These are phyloP conservation scores for Discoglossus pictus DNA, from an alignment of 2,797 vertebrate species.

Conservation along the genomic window DNA sequence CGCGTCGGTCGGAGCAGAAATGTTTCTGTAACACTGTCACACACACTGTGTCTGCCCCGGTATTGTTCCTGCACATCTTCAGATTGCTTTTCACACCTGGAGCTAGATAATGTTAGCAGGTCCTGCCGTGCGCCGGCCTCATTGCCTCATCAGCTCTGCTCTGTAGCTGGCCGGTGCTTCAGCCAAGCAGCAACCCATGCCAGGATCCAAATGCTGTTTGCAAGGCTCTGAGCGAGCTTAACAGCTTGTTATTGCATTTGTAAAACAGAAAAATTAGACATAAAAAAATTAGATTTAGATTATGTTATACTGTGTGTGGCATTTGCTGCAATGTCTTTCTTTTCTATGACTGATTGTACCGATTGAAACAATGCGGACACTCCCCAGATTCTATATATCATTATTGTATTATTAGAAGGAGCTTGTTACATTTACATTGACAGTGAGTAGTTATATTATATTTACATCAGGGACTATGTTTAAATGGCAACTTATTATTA, in stretches of 20 bases:
- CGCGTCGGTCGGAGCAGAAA: background rate
- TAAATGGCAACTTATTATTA: too few species aligned
- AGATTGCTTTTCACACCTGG: slow-evolving; percentile 41
- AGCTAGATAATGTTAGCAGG: slow-evolving; percentile 23
- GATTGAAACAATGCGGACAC: too few species aligned
- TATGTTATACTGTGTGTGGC: slow-evolving; percentile 6
- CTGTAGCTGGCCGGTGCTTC: slow-evolving; percentile 20
- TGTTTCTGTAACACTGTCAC: background rate
- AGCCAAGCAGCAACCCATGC: slow-evolving; percentile 30
- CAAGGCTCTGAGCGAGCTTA: slow-evolving; percentile 39
- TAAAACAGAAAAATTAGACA: slow-evolving; percentile 47
- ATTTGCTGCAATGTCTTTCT: too few species aligned
- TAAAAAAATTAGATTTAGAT: slow-evolving; percentile 43
- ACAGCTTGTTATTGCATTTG: slow-evolving; percentile 51
- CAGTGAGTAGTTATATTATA: too few species aligned
- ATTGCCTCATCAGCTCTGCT: slow-evolving; percentile 20
- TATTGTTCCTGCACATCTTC: slow-evolving; percentile 8
- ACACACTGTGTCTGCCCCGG: background rate
- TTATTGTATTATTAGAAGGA: too few species aligned
- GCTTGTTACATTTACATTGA: too few species aligned
- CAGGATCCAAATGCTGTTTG: slow-evolving; percentile 41
- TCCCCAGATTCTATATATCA: too few species aligned
- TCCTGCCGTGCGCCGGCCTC: slow-evolving; percentile 23
- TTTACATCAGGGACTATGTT: too few species aligned
- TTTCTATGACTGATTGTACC: too few species aligned